Evolutionary conservation across 2,888 invertebrate genomes (phyloP), one percentile per base, ranked within the genome.

Genomic region (Diarsia brunnea): DNA sequence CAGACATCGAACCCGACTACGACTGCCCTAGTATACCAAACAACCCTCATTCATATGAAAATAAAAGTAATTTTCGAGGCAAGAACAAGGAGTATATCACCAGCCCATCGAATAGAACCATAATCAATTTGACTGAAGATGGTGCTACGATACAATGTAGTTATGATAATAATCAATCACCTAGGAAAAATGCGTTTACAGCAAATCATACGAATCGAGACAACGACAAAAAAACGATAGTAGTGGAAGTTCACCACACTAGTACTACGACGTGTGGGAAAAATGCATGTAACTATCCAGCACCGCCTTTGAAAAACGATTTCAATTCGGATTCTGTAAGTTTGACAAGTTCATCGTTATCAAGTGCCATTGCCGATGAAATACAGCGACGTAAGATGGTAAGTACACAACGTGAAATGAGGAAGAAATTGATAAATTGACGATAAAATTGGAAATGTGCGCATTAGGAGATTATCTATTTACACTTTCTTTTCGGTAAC

Each of bases 171-270:
- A 96, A 95, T 75, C 92, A 94, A 70, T 89, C 94, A n/a, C 94
- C 94, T 87, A 95, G 93, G 85, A 96, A 94, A 84, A 95, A 89
- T 87, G 93, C 92, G 65, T 95, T 93, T 87, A 85, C 94, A 21
- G 86, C 92, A 27, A 95, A 92, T 70, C 92, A 92, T 83, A 91
- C 89, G 65, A 95, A 93, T 81, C 92, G 93, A 83, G 94, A 94
- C 74, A 94, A 90, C 80, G 96, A 97, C 45, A 96, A 96, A 79
- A 98, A 98, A 93, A 98, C 97, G 31, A 97, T 98, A 75, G 97
- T 98, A 43, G 98, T 98, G 14, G 98, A 98, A 93, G 98, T 98
- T n/a, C 98, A 98, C 79, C 96, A 96, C 76, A 93, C 93, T 61
- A 95, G 92, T 78, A 90, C 91, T 8, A 87, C 93, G 19, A 84